phyloP scores from a whole-genome alignment of 2,113 vertebrate genomes.

The Pterocles orientalis region DNA sequence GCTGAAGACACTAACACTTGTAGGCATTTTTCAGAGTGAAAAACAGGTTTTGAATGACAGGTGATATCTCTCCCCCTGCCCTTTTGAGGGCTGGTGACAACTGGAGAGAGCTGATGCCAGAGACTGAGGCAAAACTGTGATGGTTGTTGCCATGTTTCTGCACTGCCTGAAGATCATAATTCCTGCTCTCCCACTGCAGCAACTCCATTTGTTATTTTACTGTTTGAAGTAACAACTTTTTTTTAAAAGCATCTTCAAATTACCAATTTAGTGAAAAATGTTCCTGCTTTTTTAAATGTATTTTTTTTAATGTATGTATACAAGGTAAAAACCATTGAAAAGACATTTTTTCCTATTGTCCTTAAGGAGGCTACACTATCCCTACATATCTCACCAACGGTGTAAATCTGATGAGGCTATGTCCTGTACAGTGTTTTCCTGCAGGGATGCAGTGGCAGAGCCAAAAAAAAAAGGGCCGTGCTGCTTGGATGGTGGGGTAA shows the following conservation, averaged over 20 bases:
- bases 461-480: not conserved
- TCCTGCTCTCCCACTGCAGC: not conserved
- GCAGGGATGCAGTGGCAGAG: rapidly evolving
- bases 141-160: not conserved
- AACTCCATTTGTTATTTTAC: not conserved
- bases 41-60: not conserved
- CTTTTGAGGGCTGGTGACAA: not conserved
- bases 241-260: not conserved
- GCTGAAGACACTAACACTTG: not conserved
- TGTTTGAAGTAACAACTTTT: not conserved
- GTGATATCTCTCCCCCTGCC: not conserved
- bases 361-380: not conserved
- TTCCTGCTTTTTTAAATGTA: not conserved
- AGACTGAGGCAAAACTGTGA: not conserved
- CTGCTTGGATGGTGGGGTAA: not conserved
- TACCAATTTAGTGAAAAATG: not conserved
- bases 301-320: not conserved
- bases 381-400: not conserved
- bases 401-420: not conserved
- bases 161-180: not conserved
- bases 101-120: not conserved
- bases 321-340: not conserved
- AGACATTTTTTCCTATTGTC: not conserved
- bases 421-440: not conserved
- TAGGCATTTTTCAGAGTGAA: not conserved